These are phyloP conservation scores for Montipora capitata DNA, from an alignment of 92 coral and sea anemone species.

Conservation along the genomic window DNA sequence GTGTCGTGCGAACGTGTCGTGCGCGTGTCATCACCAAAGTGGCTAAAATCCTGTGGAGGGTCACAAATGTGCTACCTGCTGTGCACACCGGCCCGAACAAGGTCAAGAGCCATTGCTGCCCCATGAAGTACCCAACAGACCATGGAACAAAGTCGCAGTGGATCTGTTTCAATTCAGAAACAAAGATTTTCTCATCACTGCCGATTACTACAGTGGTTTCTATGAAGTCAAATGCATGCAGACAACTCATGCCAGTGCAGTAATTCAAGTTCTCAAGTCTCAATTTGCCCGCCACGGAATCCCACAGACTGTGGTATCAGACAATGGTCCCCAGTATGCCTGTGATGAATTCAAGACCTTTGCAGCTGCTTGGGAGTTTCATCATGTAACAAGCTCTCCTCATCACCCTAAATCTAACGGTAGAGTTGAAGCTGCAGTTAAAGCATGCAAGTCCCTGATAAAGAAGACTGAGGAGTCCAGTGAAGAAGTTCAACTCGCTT, in stretches of 20 bases:
- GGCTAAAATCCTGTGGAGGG: too few relatives aligned
- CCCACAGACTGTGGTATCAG: neutral
- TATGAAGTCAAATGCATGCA: conserved; percentile 8
- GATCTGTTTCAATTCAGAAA: too few relatives aligned
- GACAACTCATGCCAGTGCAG: neutral
- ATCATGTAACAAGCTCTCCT: neutral
- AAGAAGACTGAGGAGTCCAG: conserved; percentile 10
- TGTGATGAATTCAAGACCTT: neutral
- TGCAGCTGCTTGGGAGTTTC: neutral
- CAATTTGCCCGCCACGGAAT: neutral
- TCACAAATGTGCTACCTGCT: conserved; percentile 2
- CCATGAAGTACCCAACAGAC: conserved; percentile 18
- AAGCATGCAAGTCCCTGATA: neutral
- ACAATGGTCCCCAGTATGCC: conserved; percentile 20
- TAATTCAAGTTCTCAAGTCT: neutral
- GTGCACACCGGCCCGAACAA: conserved; percentile 1
- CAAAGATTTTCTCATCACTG: conserved; percentile 19
- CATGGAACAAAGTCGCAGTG: neutral
- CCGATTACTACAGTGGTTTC: conserved; percentile 3
- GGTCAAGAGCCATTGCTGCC: conserved; percentile 31
- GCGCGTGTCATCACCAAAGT: too few relatives aligned
- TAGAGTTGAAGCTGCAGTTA: conserved; percentile 10
- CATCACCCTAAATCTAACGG: neutral
- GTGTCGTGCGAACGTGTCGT: too few relatives aligned
- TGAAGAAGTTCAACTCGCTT: neutral